Evolutionary conservation across 2,888 invertebrate species (phyloP), one percentile per base, ranked within the genome.

Genomic region (Drosophila barbarae): DNA sequence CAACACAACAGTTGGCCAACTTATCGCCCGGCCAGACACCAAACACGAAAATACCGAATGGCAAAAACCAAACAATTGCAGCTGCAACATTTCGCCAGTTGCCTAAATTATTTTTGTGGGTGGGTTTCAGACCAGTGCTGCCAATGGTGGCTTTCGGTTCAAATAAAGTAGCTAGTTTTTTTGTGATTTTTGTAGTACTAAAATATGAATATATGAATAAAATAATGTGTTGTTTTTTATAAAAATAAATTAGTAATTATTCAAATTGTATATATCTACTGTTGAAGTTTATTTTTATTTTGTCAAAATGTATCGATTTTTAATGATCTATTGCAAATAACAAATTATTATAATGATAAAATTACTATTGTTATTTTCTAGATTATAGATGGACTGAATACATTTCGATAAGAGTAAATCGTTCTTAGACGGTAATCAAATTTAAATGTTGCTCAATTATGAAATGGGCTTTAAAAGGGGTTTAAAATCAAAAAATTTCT

Each of bases 11-110:
- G 26, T 46, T 50, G 50, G 44, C 55, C 56, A 56, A 60, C 26
- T 35, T 56, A 47, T 57, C 47, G 23, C 34, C 21, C 13, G 35
- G 18, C 8, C 35, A 44, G n/a, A 12, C 23, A 41, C 34, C 52
- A 35, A 57, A 35, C 61, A 41, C 46, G 46, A 46, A 46, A 46
- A 46, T 21, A 21, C 46, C 30, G 30, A 46, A 8, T 46, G 30
- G 46, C 46, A 32, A 49, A 18, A 34, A 44, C 36, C 58, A 44
- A 59, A 46, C 63, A 46, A 30, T 42, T 42, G 42, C 58, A 59
- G 56, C 63, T 36, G 47, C 56, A 66, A 68, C 58, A 56, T 67
- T 69, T 73, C 74, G 69, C 76, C 77, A 71, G 70, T 70, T 68
- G 76, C 72, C 64, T 66, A 7, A 41, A 26, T 36, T 44, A 44